These are phyloP conservation scores for Xenentodon cancila DNA, from an alignment of 2,797 vertebrate species.

Conservation along the genomic window DNA sequence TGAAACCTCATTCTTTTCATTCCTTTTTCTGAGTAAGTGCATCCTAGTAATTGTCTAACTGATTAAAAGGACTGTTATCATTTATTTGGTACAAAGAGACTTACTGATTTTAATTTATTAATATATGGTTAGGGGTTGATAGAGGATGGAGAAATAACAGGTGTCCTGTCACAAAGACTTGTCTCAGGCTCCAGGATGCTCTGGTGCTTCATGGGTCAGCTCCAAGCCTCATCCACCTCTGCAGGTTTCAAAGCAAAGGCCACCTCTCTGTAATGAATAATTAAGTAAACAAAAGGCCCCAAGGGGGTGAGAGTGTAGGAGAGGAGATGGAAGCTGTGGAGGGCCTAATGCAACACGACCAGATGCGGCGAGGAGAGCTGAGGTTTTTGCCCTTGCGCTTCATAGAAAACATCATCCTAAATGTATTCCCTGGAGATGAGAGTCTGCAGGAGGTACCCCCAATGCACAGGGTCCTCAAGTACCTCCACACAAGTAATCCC, in stretches of 20 bases:
- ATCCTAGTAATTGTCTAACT: not conserved
- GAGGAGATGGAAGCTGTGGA: slow-evolving; percentile 45
- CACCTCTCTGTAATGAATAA: slow-evolving; percentile 81
- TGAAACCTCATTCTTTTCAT: too few species aligned
- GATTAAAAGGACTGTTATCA: too few species aligned
- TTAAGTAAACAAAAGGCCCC: slow-evolving; percentile 76
- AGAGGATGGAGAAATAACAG: slow-evolving; percentile 75
- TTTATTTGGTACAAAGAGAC: slow-evolving; percentile 10
- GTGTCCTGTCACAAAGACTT: slow-evolving; percentile 81
- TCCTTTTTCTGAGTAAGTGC: not conserved
- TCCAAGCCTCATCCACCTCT: slow-evolving; percentile 80
- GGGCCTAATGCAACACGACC: slow-evolving; percentile 74
- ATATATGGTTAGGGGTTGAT: slow-evolving; percentile 33
- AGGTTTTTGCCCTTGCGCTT: slow-evolving; percentile 73
- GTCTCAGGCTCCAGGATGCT: slow-evolving; percentile 79
- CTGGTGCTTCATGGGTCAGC: slow-evolving; percentile 71
- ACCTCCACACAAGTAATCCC: slow-evolving; percentile 86
- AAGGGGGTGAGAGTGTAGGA: slow-evolving; percentile 55
- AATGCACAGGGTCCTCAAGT: slow-evolving; percentile 83
- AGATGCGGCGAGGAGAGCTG: slow-evolving; percentile 76
- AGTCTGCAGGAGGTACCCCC: slow-evolving; percentile 82
- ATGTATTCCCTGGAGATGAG: slow-evolving; percentile 82
- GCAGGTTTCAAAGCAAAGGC: slow-evolving; percentile 83
- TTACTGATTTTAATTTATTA: slow-evolving; percentile 36
- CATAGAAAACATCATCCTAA: slow-evolving; percentile 81